Percentiles rank a stretch among this genome's conserved stretches.
Evolutionary conservation across 2,113 vertebrate genomes (phyloP).

Genomic region (Hiodon alosoides): DNA sequence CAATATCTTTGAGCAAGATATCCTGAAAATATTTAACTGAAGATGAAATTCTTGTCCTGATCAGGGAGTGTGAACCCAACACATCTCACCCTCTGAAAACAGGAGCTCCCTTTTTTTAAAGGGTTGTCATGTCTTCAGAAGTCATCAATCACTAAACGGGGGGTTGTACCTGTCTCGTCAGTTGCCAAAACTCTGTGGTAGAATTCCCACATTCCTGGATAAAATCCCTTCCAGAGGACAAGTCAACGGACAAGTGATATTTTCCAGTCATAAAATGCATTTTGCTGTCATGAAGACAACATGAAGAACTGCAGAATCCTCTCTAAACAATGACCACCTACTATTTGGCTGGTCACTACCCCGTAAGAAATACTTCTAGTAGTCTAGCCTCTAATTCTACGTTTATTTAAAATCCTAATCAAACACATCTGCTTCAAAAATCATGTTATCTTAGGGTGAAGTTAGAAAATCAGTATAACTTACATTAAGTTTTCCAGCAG

Average conservation of each 20-base stretch:
- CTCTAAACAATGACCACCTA: conserved; percentile 4
- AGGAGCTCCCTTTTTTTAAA: not conserved
- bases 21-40: not conserved
- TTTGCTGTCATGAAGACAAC: not conserved
- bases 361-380: conserved; percentile 8
- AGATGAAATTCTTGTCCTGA: not conserved
- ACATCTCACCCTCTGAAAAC: not conserved
- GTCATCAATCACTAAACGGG: not conserved
- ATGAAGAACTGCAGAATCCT: not conserved
- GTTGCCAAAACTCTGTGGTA: not conserved
- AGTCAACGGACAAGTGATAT: not conserved
- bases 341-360: conserved; percentile 4
- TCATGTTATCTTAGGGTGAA: conserved; percentile 39
- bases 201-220: not conserved
- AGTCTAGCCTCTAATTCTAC: conserved; percentile 29
- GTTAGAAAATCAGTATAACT: conserved; percentile 38
- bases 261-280: not conserved
- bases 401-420: conserved; percentile 38
- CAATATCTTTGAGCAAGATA: not conserved
- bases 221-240: not conserved
- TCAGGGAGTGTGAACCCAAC: not conserved
- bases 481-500: conserved; percentile 35
- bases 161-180: not conserved
- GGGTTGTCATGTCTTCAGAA: not conserved
- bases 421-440: conserved; percentile 41